These are phyloP conservation scores for Xiphorhynchus elegans DNA, from an alignment of 2,113 vertebrate species.

Conservation along the genomic window DNA sequence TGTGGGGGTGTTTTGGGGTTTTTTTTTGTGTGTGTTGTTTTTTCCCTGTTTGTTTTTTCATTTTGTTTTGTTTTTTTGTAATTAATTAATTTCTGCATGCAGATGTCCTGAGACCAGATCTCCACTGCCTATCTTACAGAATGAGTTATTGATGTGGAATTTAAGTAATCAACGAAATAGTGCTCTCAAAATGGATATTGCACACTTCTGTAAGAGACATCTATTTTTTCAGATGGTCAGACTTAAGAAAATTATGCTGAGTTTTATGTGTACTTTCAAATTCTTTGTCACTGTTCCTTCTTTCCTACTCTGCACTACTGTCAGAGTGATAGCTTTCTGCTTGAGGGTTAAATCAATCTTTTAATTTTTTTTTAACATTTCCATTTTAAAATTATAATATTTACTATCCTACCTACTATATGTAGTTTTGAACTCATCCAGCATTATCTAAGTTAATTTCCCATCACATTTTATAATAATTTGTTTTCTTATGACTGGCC, in stretches of 20 bases:
- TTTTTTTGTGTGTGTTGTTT: too few relatives aligned
- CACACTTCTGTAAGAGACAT: not conserved
- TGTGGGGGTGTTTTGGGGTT: not conserved
- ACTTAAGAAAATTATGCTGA: not conserved
- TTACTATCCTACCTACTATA: not conserved
- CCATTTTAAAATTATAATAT: not conserved
- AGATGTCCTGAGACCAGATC: not conserved
- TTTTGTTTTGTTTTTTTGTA: not conserved
- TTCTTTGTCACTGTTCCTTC: not conserved
- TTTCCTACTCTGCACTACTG: not conserved
- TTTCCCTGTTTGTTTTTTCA: too few relatives aligned
- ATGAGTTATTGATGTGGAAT: not conserved
- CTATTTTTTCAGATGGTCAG: not conserved
- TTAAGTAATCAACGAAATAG: not conserved
- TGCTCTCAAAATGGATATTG: not conserved
- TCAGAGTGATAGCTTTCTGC: not conserved
- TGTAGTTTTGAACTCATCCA: not conserved
- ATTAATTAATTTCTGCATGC: not conserved
- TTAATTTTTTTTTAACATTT: not conserved
- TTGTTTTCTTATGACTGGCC: not conserved
- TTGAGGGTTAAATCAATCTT: not conserved
- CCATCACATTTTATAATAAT: not conserved
- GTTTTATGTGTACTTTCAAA: not conserved
- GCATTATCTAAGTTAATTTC: not conserved
- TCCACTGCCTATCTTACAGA: not conserved